Evolutionary conservation across 2,113 vertebrate species (phyloP).

Genomic region (Oplegnathus fasciatus): DNA sequence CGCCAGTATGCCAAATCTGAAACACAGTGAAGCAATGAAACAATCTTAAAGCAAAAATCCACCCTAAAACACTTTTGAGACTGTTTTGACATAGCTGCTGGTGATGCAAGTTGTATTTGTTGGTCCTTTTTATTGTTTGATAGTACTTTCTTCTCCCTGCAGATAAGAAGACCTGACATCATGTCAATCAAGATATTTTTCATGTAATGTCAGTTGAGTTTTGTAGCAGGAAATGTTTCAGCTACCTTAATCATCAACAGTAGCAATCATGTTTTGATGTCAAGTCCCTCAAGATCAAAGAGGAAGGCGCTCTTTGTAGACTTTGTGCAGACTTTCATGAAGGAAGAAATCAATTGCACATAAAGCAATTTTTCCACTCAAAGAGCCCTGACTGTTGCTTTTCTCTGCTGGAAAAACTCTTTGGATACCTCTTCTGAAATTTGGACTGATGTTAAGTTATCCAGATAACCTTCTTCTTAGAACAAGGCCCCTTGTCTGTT

Average conservation of each 20-base stretch:
- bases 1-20: constrained; percentile 54
- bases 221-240: not conserved
- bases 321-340: constrained; percentile 2
- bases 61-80: not conserved
- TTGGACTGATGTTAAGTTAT: not conserved
- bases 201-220: not conserved
- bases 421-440: too few relatives aligned
- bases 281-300: not conserved
- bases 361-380: not conserved
- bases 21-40: constrained; percentile 32
- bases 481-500: not conserved
- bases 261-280: not conserved
- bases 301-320: not conserved
- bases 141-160: not conserved
- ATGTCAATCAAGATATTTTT: not conserved
- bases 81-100: not conserved
- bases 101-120: constrained; percentile 7
- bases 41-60: constrained; percentile 54
- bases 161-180: not conserved
- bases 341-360: not conserved
- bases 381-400: not conserved
- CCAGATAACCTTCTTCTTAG: not conserved
- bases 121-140: not conserved
- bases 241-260: not conserved
- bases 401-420: constrained; percentile 12